These are phyloP conservation scores for Ferrisia virgata DNA, from an alignment of 2,888 invertebrate species.

Conservation along the genomic window DNA sequence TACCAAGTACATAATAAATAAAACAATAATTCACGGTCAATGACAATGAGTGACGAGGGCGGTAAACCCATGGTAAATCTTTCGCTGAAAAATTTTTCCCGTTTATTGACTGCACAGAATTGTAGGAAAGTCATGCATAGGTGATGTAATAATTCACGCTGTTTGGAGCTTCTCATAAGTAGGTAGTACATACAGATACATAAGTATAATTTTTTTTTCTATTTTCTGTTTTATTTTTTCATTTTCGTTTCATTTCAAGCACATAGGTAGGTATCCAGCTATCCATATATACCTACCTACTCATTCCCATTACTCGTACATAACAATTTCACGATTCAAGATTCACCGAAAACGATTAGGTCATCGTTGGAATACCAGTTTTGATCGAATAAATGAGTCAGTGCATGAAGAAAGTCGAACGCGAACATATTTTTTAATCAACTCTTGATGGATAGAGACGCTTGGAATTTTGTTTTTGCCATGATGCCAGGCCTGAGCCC, in stretches of 20 bases:
- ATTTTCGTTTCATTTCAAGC: neutral
- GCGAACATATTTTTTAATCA: neutral
- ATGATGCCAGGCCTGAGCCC: neutral
- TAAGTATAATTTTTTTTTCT: too few relatives aligned
- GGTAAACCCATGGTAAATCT: constrained; percentile 1
- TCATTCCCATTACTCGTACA: too few relatives aligned
- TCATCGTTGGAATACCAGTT: neutral
- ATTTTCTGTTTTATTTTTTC: neutral
- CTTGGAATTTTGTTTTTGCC: neutral
- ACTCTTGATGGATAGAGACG: neutral
- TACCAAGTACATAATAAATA: neutral
- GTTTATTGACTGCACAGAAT: neutral
- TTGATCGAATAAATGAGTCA: neutral
- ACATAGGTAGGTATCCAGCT: neutral
- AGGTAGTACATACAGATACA: too few relatives aligned
- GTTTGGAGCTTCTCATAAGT: neutral
- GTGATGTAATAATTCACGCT: neutral
- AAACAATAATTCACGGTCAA: constrained; percentile 11
- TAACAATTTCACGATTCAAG: neutral
- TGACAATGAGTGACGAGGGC: constrained; percentile 4
- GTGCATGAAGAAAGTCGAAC: neutral
- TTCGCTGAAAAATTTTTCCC: neutral
- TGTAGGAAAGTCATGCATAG: neutral
- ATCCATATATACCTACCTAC: too few relatives aligned
- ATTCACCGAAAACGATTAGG: neutral